A percentile compares a stretch with the other conserved stretches of the same genome.
These are phyloP conservation scores for Siniperca undulata DNA, from an alignment of 2,797 vertebrate species.

Conservation along the genomic window DNA sequence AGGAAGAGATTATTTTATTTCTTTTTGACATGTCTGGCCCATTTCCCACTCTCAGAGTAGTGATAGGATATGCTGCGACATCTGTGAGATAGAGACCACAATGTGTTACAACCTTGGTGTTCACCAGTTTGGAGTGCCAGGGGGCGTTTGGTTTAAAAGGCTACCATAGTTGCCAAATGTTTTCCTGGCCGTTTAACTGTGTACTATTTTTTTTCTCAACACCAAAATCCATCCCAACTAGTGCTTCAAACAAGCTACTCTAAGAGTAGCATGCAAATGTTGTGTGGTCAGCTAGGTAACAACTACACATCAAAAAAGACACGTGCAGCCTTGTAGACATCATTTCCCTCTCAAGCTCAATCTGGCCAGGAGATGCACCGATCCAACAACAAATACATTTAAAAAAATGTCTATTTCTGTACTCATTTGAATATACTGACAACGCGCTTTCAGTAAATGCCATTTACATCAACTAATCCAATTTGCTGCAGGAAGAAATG, in stretches of 20 bases:
- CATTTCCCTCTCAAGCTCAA: conserved; percentile 6
- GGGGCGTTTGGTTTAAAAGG: background rate
- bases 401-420: conserved; percentile 5
- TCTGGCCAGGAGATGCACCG: accelerated
- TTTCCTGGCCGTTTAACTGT: background rate
- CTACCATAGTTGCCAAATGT: background rate
- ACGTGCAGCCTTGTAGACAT: conserved; percentile 8
- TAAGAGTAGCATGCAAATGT: background rate
- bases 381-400: conserved; percentile 5
- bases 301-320: background rate
- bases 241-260: background rate
- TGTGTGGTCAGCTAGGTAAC: background rate
- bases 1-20: background rate
- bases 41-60: background rate
- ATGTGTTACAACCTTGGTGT: background rate
- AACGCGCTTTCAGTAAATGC: background rate
- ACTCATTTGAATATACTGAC: background rate
- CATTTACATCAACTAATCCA: background rate
- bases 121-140: background rate
- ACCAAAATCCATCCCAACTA: background rate
- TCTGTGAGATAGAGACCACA: background rate
- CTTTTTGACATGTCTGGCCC: background rate
- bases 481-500: background rate
- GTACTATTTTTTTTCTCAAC: background rate
- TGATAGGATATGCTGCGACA: background rate